Conservation (phyloP, 2,888 invertebrate genomes). For the Palloptera scutellata region DNA sequence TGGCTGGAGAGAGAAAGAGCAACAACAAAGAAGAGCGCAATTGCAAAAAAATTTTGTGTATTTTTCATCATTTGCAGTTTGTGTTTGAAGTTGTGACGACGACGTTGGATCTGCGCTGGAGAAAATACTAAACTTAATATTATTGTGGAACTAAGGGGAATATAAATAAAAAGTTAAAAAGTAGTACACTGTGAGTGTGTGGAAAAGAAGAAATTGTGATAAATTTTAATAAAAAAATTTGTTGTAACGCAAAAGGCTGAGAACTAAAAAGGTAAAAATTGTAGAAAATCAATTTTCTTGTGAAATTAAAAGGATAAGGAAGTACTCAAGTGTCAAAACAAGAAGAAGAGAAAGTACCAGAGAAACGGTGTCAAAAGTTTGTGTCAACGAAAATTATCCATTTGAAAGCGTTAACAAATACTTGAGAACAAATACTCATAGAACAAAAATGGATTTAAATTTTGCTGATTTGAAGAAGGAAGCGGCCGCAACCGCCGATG, state of each 20-base stretch:
- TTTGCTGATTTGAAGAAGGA: constrained; percentile 58
- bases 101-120: constrained; percentile 23
- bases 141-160: too few relatives aligned
- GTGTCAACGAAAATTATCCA: constrained; percentile 8
- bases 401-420: constrained; percentile 10
- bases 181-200: constrained; percentile 10
- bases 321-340: background rate
- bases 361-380: constrained; percentile 3
- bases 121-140: background rate
- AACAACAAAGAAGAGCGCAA: constrained; percentile 4
- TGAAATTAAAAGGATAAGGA: background rate
- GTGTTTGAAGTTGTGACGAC: constrained; percentile 27
- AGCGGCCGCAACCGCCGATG: constrained; percentile 52
- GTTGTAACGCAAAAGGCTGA: constrained; percentile 33
- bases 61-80: constrained; percentile 30
- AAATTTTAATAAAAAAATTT: constrained; percentile 25
- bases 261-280: constrained; percentile 2
- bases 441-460: constrained; percentile 56
- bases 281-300: background rate
- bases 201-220: constrained; percentile 21
- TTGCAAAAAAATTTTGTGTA: constrained; percentile 15
- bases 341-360: background rate
- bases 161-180: too few relatives aligned
- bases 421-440: constrained; percentile 8
- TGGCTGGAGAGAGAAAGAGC: background rate